phyloP scores from a whole-genome alignment of 2,797 vertebrate genomes.

The Clarias pachynema region DNA sequence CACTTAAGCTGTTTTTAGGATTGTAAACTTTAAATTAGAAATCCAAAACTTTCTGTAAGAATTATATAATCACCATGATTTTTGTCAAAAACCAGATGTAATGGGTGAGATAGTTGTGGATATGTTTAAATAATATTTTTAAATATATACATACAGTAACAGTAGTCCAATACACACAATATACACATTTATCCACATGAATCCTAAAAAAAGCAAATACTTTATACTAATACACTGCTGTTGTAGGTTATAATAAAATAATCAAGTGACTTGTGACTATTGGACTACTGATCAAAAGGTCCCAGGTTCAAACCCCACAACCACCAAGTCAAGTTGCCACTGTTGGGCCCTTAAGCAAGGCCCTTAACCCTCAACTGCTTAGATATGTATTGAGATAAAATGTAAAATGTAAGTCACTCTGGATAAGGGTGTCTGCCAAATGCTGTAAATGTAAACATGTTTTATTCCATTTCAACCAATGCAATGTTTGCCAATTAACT shows the following conservation, averaged over 20 bases:
- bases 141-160: too few species aligned
- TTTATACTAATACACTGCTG: background rate
- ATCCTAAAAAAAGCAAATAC: too few species aligned
- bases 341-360: too few species aligned
- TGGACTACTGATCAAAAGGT: too few species aligned
- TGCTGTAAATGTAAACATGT: too few species aligned
- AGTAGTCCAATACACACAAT: background rate
- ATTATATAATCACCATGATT: background rate
- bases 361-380: too few species aligned
- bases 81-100: background rate
- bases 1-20: background rate
- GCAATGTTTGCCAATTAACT: background rate
- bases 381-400: too few species aligned
- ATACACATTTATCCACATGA: background rate
- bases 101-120: background rate
- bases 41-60: background rate
- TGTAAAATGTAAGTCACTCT: too few species aligned
- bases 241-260: background rate
- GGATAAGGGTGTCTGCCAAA: too few species aligned
- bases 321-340: too few species aligned
- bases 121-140: background rate
- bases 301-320: too few species aligned
- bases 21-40: background rate
- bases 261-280: too few species aligned
- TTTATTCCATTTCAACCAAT: background rate